Conservation (phyloP, 2,888 invertebrate genomes). For the Drosophila paracracens region DNA sequence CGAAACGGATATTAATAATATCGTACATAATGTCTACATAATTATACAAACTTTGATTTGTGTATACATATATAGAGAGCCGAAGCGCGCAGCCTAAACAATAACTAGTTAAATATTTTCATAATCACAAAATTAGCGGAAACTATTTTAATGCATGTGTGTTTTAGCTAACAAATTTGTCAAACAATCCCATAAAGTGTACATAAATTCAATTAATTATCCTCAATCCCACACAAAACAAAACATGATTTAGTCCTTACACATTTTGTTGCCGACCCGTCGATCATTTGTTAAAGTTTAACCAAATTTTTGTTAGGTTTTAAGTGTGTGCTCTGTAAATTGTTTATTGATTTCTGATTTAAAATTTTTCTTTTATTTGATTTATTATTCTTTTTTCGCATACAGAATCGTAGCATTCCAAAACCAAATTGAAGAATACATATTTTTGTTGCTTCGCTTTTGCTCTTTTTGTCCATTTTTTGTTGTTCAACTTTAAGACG, state of each 20-base stretch:
- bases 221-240: conserved; percentile 41
- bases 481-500: conserved; percentile 43
- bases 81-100: conserved; percentile 60
- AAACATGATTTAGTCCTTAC: conserved; percentile 33
- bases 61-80: conserved; percentile 49
- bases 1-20: conserved; percentile 52
- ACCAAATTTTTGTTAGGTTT: conserved; percentile 73
- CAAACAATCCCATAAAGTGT: conserved; percentile 50
- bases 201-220: conserved; percentile 65
- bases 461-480: conserved; percentile 22
- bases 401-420: conserved; percentile 77
- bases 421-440: conserved; percentile 53
- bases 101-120: conserved; percentile 74
- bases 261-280: conserved; percentile 47
- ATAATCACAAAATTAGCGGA: conserved; percentile 53
- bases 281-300: conserved; percentile 72
- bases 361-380: conserved; percentile 7
- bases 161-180: conserved; percentile 57
- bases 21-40: conserved; percentile 49
- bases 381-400: conserved; percentile 44
- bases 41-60: conserved; percentile 40
- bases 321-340: conserved; percentile 68
- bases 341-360: conserved; percentile 56
- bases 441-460: conserved; percentile 38
- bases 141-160: conserved; percentile 59